Conservation (phyloP, 1,140 invertebrate genomes). For the Pygmarrhopalites habei region DNA sequence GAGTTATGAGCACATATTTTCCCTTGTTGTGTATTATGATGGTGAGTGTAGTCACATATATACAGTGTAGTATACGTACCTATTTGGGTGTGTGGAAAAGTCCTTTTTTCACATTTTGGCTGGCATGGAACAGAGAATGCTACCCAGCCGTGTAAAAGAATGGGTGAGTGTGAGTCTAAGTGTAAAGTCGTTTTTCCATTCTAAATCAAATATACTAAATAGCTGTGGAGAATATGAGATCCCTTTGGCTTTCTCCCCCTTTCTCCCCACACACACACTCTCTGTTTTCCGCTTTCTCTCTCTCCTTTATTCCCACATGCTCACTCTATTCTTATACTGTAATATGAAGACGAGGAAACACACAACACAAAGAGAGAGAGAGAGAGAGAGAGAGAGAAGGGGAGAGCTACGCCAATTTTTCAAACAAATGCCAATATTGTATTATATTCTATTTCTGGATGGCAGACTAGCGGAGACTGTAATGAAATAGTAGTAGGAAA, state of each 20-base stretch:
- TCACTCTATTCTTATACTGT: conserved; percentile 8
- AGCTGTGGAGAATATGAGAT: conserved; percentile 6
- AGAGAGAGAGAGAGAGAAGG: not conserved
- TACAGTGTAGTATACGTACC: too few species aligned
- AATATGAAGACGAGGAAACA: not conserved
- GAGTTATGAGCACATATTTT: too few species aligned
- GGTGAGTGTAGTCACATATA: too few species aligned
- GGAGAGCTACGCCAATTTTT: not conserved
- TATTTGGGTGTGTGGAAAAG: too few species aligned
- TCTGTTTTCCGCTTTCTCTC: too few species aligned
- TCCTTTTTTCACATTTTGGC: too few species aligned
- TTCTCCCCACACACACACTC: too few species aligned
- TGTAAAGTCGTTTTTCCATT: conserved; percentile 7
- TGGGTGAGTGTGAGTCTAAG: not conserved
- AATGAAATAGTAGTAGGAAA: too few species aligned
- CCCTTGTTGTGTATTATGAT: too few species aligned
- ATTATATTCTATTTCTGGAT: too few species aligned
- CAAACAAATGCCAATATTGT: conserved; percentile 5
- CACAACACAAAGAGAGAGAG: not conserved
- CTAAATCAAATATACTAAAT: conserved; percentile 18
- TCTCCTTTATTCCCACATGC: conserved; percentile 4
- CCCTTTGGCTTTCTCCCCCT: too few species aligned
- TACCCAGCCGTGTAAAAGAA: not conserved
- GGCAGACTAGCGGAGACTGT: too few species aligned
- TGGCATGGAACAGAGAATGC: not conserved